Conservation (phyloP, 2,113 vertebrate genomes). For the Chloroceryle aenea region DNA sequence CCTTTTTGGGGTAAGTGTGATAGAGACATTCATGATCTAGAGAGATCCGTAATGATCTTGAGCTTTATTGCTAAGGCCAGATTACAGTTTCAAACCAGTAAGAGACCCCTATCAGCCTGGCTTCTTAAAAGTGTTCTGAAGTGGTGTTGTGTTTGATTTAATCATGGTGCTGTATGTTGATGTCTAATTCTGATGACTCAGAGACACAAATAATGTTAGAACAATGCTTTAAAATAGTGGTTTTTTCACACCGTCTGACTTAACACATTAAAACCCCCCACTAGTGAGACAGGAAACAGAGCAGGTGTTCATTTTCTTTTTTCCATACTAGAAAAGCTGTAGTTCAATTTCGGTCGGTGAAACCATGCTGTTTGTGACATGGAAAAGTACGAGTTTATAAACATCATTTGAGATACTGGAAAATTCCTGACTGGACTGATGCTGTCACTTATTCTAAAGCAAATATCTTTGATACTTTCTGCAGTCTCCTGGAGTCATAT, state of each 20-base stretch:
- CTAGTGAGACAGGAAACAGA: not conserved
- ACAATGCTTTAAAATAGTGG: not conserved
- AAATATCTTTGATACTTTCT: not conserved
- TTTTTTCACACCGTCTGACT: not conserved
- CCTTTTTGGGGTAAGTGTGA: not conserved
- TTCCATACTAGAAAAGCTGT: not conserved
- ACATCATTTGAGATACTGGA: not conserved
- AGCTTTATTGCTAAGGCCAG: not conserved
- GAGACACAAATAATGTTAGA: not conserved
- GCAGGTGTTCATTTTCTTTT: not conserved
- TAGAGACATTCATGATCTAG: not conserved
- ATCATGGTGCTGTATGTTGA: not conserved
- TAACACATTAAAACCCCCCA: not conserved
- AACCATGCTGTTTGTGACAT: not conserved
- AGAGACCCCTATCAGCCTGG: not conserved
- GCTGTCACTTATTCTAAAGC: not conserved
- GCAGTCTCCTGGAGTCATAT: not conserved
- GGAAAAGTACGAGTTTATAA: not conserved
- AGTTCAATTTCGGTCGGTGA: not conserved
- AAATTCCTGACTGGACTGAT: not conserved
- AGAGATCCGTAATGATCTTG: not conserved
- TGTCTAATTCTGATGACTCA: not conserved
- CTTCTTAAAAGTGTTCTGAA: not conserved
- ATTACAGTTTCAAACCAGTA: not conserved
- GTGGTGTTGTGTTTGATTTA: not conserved